phyloP scores from a whole-genome alignment of 2,888 invertebrate genomes.

The Platycheirus rosarum region DNA sequence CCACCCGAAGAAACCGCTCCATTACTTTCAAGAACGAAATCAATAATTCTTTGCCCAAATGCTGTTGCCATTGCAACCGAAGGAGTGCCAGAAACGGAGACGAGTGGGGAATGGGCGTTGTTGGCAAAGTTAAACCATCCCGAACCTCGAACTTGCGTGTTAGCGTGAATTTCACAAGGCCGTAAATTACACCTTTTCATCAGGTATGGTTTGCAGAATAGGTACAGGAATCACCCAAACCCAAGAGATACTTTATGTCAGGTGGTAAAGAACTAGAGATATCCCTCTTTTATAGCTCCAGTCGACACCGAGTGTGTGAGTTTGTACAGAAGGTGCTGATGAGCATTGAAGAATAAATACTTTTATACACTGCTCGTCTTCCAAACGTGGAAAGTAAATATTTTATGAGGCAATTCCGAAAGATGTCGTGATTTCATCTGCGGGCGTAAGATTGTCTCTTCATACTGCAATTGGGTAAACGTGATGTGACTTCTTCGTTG shows the following conservation, averaged over 20 bases:
- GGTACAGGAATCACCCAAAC: conserved; percentile 60
- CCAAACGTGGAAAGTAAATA: conserved; percentile 65
- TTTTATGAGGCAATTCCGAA: conserved; percentile 64
- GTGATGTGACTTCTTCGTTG: conserved; percentile 53
- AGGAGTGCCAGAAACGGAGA: conserved; percentile 38
- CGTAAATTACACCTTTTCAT: conserved; percentile 73
- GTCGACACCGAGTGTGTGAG: conserved; percentile 18
- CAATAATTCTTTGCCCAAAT: conserved; percentile 61
- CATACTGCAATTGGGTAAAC: conserved; percentile 55
- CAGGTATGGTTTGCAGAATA: conserved; percentile 64
- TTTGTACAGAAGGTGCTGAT: conserved; percentile 42
- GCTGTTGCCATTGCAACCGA: conserved; percentile 11
- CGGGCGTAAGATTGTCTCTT: conserved; percentile 44
- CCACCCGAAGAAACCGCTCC: background rate
- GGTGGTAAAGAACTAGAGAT: background rate
- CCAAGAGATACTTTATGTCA: conserved; percentile 62
- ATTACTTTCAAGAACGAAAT: conserved; percentile 55
- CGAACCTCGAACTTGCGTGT: conserved; percentile 70
- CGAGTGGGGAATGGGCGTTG: conserved; percentile 18
- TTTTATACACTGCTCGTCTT: conserved; percentile 40
- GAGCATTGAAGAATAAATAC: conserved; percentile 42
- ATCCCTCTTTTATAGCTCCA: conserved; percentile 2
- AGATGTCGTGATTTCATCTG: conserved; percentile 69
- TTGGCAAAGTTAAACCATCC: conserved; percentile 39
- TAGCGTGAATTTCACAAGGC: conserved; percentile 63